These are phyloP conservation scores for Pipra filicauda DNA, from an alignment of 2,113 vertebrate genomes.

Conservation along the genomic window DNA sequence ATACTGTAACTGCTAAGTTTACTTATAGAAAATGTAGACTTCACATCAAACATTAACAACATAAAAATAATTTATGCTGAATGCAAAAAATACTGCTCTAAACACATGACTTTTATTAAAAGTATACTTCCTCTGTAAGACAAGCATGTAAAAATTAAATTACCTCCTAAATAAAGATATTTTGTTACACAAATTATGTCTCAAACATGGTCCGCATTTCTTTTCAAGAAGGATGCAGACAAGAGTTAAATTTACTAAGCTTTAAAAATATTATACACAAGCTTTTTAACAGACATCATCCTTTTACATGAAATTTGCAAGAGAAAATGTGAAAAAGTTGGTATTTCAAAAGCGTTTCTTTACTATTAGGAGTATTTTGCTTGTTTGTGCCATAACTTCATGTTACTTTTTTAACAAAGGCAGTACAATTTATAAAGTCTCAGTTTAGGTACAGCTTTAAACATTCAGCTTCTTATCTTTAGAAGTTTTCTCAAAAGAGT, in stretches of 20 bases:
- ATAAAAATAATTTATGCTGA: slow-evolving; percentile 38
- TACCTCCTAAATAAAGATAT: slow-evolving; percentile 65
- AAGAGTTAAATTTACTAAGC: background rate
- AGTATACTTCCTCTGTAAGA: slow-evolving; percentile 51
- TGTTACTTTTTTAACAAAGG: background rate
- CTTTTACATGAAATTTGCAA: background rate
- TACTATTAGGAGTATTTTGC: background rate
- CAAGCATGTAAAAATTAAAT: slow-evolving; percentile 63
- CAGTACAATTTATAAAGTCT: background rate
- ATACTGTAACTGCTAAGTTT: background rate
- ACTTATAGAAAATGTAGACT: background rate
- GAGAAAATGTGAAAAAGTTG: background rate
- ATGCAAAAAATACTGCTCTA: slow-evolving; percentile 34
- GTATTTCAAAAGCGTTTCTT: background rate
- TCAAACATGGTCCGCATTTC: slow-evolving; percentile 46
- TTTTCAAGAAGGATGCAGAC: slow-evolving; percentile 13
- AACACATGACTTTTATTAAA: slow-evolving; percentile 62
- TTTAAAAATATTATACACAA: background rate
- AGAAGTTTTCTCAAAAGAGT: background rate
- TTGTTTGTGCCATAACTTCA: background rate
- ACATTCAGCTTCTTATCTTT: background rate
- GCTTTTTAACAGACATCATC: background rate
- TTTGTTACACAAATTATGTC: slow-evolving; percentile 59
- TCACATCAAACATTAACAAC: slow-evolving; percentile 48
- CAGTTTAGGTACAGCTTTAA: background rate